Conservation (phyloP, 2,888 invertebrate species). For the Drosophila mayaguana region DNA sequence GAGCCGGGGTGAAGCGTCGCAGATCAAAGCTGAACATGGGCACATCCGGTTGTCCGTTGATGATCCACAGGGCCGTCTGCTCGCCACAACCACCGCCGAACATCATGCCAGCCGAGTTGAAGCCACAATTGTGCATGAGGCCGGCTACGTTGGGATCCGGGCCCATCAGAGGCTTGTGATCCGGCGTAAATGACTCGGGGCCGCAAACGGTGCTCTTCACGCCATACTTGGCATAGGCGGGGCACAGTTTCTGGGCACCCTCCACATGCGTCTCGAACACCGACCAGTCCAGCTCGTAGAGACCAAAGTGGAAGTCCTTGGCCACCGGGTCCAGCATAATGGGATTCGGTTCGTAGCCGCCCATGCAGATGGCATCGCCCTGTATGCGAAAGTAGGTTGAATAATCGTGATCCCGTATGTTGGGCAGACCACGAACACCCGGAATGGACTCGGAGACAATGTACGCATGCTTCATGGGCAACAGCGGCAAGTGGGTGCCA, state of each 20-base stretch:
- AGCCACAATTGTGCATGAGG: constrained; percentile 94
- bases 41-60: constrained; percentile 92
- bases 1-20: constrained; percentile 91
- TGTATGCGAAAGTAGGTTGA: constrained; percentile 93
- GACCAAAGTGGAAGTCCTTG: constrained; percentile 91
- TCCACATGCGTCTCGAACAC: constrained; percentile 92
- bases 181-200: constrained; percentile 96
- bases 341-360: constrained; percentile 95
- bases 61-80: constrained; percentile 94
- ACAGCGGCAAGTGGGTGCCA: constrained; percentile 89
- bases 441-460: constrained; percentile 92
- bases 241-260: constrained; percentile 90
- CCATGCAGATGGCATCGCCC: constrained; percentile 93
- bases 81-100: constrained; percentile 94
- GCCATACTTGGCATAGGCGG: constrained; percentile 90
- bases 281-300: constrained; percentile 95
- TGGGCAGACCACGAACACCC: constrained; percentile 91
- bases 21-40: constrained; percentile 95
- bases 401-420: constrained; percentile 94
- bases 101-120: constrained; percentile 97
- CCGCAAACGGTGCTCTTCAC: constrained; percentile 95
- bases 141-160: constrained; percentile 89
- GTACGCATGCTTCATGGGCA: constrained; percentile 95
- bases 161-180: constrained; percentile 95
- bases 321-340: constrained; percentile 91